A percentile compares a stretch with the other conserved stretches of the same genome.
Evolutionary conservation across 2,797 vertebrate genomes (phyloP).

Genomic region (Malurus splendens): DNA sequence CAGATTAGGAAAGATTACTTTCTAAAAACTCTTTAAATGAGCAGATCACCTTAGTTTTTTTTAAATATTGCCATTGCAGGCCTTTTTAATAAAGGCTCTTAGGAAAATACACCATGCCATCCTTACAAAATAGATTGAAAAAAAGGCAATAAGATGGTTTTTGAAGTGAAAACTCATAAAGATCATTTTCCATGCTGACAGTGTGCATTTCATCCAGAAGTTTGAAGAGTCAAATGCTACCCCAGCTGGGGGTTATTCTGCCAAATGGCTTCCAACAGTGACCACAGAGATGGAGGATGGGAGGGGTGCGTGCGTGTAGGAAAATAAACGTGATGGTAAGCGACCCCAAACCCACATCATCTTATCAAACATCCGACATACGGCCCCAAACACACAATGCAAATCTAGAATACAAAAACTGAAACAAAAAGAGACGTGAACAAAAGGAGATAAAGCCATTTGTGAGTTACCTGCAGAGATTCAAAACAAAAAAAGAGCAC

Average conservation of each 20-base stretch:
- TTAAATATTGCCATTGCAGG: conserved; percentile 51
- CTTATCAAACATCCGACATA: conserved; percentile 59
- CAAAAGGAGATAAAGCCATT: conserved; percentile 59
- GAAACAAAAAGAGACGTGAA: conserved; percentile 61
- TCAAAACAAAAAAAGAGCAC: conserved; percentile 69
- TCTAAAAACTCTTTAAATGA: conserved; percentile 4
- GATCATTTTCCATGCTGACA: conserved; percentile 84
- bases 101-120: conserved; percentile 32
- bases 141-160: conserved; percentile 56
- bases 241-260: conserved; percentile 84
- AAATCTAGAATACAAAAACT: conserved; percentile 62
- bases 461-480: conserved; percentile 77
- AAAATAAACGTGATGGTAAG: conserved; percentile 67
- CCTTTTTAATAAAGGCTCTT: conserved; percentile 59
- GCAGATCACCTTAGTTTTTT: conserved; percentile 51
- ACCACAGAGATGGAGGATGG: conserved; percentile 73
- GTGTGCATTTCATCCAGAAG: conserved; percentile 80
- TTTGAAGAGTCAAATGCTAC: conserved; percentile 83
- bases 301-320: conserved; percentile 56
- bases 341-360: conserved; percentile 64
- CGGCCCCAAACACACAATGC: conserved; percentile 64
- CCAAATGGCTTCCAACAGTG: conserved; percentile 89
- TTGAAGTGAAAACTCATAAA: conserved; percentile 73
- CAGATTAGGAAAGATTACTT: conserved; percentile 53
- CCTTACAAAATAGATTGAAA: conserved; percentile 37